Percentiles rank a stretch among this genome's conserved stretches.
phyloP scores from a whole-genome alignment of 1,140 invertebrate genomes.

The Geopemphigus sp. region DNA sequence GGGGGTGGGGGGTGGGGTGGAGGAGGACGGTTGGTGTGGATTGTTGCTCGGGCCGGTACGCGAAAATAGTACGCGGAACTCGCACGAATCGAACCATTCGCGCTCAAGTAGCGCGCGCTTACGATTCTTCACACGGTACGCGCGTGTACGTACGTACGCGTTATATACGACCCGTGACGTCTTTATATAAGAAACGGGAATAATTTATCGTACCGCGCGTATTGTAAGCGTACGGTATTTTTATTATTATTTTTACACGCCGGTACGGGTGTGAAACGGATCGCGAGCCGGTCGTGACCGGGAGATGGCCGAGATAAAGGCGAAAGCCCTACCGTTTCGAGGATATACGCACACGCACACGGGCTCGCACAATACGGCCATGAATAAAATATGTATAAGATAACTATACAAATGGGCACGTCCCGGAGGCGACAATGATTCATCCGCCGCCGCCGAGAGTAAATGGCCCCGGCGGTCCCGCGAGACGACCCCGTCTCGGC shows the following conservation, averaged over 20 bases:
- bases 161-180: slow-evolving; percentile 16
- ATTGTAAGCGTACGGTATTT: background rate
- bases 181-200: slow-evolving; percentile 31
- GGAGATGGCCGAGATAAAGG: slow-evolving; percentile 32
- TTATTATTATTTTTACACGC: slow-evolving; percentile 2
- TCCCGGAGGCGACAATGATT: slow-evolving; percentile 46
- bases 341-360: background rate
- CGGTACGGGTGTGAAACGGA: slow-evolving; percentile 43
- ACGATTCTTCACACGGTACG: slow-evolving; percentile 33
- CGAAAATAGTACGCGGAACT: background rate
- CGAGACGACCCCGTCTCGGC: slow-evolving; percentile 15
- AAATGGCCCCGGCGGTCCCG: slow-evolving; percentile 33
- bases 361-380: background rate
- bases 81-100: slow-evolving; percentile 25
- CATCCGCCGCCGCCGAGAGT: slow-evolving; percentile 24
- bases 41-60: too few species aligned
- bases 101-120: background rate
- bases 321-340: slow-evolving; percentile 35
- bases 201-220: slow-evolving; percentile 20
- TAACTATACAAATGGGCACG: slow-evolving; percentile 39
- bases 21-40: too few species aligned
- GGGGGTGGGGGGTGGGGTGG: too few species aligned
- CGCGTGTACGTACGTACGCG: too few species aligned
- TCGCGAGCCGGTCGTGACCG: slow-evolving; percentile 41
- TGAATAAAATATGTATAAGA: slow-evolving; percentile 23